Evolutionary conservation across 2,113 vertebrate genomes (phyloP).

Genomic region (Merops nubicus): DNA sequence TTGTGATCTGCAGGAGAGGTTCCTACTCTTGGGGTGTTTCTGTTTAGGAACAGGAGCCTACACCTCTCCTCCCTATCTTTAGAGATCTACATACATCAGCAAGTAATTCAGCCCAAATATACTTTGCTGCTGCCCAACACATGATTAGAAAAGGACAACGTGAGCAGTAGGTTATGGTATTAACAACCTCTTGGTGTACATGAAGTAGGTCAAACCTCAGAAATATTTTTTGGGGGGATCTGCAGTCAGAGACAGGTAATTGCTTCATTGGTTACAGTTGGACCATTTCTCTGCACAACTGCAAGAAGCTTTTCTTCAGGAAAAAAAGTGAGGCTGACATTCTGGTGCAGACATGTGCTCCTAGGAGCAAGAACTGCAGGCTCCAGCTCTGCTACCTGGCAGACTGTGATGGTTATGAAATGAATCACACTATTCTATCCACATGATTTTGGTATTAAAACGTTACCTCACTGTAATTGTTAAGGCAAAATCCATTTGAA

Average conservation of each 20-base stretch:
- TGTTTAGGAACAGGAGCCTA: neutral
- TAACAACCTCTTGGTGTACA: neutral
- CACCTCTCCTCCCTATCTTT: neutral
- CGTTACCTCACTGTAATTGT: neutral
- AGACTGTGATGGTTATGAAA: neutral
- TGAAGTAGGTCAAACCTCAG: neutral
- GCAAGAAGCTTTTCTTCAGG: neutral
- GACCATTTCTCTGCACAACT: neutral
- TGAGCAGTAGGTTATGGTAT: neutral
- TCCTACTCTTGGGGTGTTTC: neutral
- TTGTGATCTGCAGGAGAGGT: neutral
- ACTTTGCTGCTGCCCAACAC: neutral
- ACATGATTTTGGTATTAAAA: neutral
- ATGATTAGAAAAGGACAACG: too few species aligned
- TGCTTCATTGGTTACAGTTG: neutral
- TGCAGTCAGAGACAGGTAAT: neutral
- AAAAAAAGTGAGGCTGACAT: neutral
- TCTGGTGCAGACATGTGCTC: neutral
- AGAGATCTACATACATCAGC: neutral
- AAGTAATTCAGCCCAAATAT: neutral
- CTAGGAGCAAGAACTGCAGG: neutral
- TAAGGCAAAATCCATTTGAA: neutral
- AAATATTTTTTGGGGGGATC: neutral
- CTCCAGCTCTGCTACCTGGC: neutral
- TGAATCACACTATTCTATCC: rapidly evolving